Evolutionary conservation across 2,797 vertebrate species (phyloP).

Genomic region (Macrochelys suwanniensis): DNA sequence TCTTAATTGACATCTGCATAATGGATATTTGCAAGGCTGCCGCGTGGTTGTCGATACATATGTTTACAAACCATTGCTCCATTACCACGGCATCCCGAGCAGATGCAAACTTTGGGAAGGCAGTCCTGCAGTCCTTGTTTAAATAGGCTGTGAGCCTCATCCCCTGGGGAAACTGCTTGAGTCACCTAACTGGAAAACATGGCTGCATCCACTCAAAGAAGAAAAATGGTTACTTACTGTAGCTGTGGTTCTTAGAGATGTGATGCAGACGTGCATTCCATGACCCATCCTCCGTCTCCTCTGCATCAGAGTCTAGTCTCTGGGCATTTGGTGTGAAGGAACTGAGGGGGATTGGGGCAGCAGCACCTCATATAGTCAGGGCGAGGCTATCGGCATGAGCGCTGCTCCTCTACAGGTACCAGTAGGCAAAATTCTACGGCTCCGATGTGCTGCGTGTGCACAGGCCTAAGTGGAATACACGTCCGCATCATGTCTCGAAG

Average conservation of each 20-base stretch:
- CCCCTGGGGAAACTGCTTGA: neutral
- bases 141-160: neutral
- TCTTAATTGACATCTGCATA: neutral
- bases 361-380: neutral
- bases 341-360: neutral
- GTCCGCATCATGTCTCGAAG: neutral
- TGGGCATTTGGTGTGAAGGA: neutral
- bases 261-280: neutral
- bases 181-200: neutral
- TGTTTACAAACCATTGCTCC: neutral
- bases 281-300: neutral
- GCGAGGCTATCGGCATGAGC: neutral
- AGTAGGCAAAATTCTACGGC: neutral
- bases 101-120: neutral
- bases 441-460: neutral
- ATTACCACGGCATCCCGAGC: neutral
- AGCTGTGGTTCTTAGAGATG: neutral
- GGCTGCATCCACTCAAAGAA: neutral
- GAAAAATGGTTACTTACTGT: neutral
- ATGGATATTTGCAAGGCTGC: neutral
- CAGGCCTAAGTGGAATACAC: neutral
- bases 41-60: no score
- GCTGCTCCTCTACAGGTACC: neutral
- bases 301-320: neutral
- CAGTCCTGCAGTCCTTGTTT: neutral